A percentile compares a stretch with the other conserved stretches of the same genome.
These are phyloP conservation scores for Megaceryle torquata DNA, from an alignment of 2,113 vertebrate species.

Conservation along the genomic window DNA sequence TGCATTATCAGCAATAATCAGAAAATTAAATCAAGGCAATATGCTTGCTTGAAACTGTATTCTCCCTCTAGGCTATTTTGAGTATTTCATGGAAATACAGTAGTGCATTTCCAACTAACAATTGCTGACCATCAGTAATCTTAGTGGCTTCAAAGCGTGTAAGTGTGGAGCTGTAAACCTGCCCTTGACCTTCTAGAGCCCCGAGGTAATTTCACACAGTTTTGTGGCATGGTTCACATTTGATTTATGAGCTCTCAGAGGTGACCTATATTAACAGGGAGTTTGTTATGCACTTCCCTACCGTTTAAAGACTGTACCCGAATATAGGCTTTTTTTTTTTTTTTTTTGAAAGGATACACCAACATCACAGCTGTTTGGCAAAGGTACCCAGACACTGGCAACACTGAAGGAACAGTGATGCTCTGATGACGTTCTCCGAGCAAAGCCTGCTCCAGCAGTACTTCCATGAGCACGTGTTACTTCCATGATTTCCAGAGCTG, in stretches of 20 bases:
- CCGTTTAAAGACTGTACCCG: not conserved
- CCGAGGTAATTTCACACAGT: fast-evolving
- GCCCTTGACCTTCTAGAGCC: not conserved
- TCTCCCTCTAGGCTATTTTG: not conserved
- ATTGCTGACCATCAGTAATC: conserved; percentile 1
- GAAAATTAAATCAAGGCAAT: not conserved
- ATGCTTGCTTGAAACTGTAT: not conserved
- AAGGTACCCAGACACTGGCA: not conserved
- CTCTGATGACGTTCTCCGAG: not conserved
- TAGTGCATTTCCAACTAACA: not conserved
- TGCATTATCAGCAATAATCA: conserved; percentile 7
- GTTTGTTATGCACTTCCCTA: not conserved
- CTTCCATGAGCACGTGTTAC: not conserved
- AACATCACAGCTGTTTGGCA: not conserved
- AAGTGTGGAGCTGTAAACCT: not conserved
- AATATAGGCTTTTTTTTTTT: not conserved
- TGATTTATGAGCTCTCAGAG: not conserved
- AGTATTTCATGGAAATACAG: not conserved
- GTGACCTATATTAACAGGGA: not conserved
- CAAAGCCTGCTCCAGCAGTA: not conserved
- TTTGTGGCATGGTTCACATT: not conserved
- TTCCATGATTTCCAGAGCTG: not conserved
- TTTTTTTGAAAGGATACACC: not conserved
- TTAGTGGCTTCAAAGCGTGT: not conserved
- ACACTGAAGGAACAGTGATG: not conserved